Evolutionary conservation across 53 echinoderm and acorn worm species (phyloP), one percentile per base, ranked within the genome.

Genomic region (Actinopyga echinites): DNA sequence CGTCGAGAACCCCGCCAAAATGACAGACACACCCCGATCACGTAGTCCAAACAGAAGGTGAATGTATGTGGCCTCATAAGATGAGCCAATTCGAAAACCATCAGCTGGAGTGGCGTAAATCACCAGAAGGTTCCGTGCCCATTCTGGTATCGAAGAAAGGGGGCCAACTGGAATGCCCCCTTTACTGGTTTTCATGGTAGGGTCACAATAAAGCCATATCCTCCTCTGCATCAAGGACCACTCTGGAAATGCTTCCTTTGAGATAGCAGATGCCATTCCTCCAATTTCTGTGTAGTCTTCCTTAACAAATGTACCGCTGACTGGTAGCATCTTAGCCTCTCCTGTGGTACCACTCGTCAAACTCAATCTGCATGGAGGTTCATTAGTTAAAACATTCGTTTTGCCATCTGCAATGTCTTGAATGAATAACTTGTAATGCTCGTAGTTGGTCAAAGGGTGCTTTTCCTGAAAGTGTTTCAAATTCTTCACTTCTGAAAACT

Each of bases 311-410:
- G 71, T 38, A 17, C 69, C 45, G 2, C 57, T 28, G 5, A 58
- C 87, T 15, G 94, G 94, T 49, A 91, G 19, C 66, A 63, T 91
- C 75, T 91, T 91, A 36, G 84, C 75, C 12, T 84, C 84, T 11
- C 94, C 94, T 8, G 94, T 91, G 22, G 94, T 94, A 44, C 94
- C 94, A 25, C 91, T 91, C 0, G 94, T 91, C 5, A 91, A 52
- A 13, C 49, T 83, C 37, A 91, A 85, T 30, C 84, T 52, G 32
- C 58, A 23, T 4, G 81, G 83, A 26, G 60, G 64, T 45, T 86
- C 87, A 11, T 35, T 74, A 3, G 68, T 60, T 59, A 92, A 42
- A 43, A 89, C 22, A 30, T 86, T 81, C 55, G 62, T 26, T 58
- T 89, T 87, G 17, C 89, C 89, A 31, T 78, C 83, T 1, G 86